phyloP scores from a whole-genome alignment of 2,113 vertebrate genomes.

The Mystacornis crossleyi region DNA sequence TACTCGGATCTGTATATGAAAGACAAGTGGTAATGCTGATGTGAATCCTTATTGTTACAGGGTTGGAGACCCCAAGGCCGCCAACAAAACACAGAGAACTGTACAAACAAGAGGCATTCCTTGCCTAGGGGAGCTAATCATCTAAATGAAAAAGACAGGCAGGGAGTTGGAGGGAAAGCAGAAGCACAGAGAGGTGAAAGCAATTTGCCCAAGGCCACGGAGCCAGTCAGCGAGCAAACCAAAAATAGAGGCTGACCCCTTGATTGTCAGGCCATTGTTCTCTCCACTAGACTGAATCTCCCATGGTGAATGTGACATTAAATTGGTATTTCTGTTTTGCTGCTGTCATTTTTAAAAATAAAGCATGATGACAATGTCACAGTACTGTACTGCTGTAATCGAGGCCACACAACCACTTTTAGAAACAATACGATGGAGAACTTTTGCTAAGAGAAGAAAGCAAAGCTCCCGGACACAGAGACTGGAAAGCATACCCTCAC shows the following conservation, averaged over 20 bases:
- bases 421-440: background rate
- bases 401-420: background rate
- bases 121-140: constrained; percentile 20
- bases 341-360: constrained; percentile 36
- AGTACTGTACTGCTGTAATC: background rate
- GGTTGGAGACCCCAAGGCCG: background rate
- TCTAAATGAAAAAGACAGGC: constrained; percentile 50
- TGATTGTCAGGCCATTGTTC: constrained; percentile 49
- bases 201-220: constrained; percentile 31
- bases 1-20: background rate
- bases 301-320: constrained; percentile 23
- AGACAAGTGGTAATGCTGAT: background rate
- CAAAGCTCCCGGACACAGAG: background rate
- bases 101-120: constrained; percentile 4
- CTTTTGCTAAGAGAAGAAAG: background rate
- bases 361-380: background rate
- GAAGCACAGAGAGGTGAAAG: constrained; percentile 26
- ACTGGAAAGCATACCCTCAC: background rate
- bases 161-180: constrained; percentile 1
- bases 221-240: background rate
- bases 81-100: background rate
- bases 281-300: constrained; percentile 14
- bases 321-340: constrained; percentile 27
- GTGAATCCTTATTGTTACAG: background rate
- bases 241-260: constrained; percentile 53